Evolutionary conservation across 2,113 vertebrate genomes (phyloP).

Genomic region (Mesembrinibis cayennensis): DNA sequence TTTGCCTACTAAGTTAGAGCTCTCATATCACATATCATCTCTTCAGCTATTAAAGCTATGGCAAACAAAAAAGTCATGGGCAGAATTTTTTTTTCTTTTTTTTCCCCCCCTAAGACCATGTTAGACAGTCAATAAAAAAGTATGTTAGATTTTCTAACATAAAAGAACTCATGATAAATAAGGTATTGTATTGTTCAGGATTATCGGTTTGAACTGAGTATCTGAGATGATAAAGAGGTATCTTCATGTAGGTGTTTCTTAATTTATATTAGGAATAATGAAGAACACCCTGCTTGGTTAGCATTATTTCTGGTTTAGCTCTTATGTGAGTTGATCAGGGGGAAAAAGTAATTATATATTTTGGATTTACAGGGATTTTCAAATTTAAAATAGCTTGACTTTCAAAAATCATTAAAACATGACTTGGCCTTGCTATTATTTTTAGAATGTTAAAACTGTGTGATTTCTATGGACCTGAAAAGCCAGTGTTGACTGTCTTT

Average conservation of each 20-base stretch:
- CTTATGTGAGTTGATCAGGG: not conserved
- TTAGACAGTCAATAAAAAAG: not conserved
- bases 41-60: not conserved
- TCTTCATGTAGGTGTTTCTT: not conserved
- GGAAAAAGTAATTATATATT: not conserved
- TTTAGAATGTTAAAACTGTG: not conserved
- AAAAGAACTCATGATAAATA: not conserved
- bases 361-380: not conserved
- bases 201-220: not conserved
- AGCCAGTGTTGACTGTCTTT: not conserved
- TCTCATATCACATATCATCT: not conserved
- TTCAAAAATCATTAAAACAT: not conserved
- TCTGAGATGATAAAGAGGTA: not conserved
- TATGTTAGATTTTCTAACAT: not conserved
- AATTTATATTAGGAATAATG: not conserved
- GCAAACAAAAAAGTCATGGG: not conserved
- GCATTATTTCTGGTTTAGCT: not conserved
- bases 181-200: not conserved
- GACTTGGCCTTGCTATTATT: accelerated
- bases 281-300: not conserved
- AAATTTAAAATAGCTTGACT: not conserved
- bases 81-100: not conserved
- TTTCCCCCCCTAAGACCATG: accelerated
- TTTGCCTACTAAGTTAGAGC: not conserved
- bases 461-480: not conserved